These are phyloP conservation scores for Protomyctophum bolini DNA, from an alignment of 2,113 vertebrate species.

Conservation along the genomic window DNA sequence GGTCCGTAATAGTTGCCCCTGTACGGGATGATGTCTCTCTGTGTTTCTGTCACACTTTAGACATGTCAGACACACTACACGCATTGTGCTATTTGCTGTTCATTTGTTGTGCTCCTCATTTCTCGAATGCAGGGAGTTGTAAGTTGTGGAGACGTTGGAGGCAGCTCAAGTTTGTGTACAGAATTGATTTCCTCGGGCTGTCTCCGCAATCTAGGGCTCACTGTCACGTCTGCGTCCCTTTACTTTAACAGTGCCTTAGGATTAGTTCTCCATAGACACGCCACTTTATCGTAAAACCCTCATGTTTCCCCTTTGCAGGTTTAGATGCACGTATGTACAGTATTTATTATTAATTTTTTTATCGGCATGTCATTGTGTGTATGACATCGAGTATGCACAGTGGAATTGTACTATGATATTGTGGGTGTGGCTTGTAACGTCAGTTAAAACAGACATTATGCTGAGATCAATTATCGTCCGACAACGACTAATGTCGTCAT, in stretches of 20 bases:
- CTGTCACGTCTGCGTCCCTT: slow-evolving; percentile 35
- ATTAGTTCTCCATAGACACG: slow-evolving; percentile 50
- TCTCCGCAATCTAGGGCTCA: slow-evolving; percentile 38
- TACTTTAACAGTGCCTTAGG: slow-evolving; percentile 72
- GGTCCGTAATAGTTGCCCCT: slow-evolving; percentile 28
- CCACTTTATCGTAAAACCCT: slow-evolving; percentile 24
- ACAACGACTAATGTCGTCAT: slow-evolving; percentile 25
- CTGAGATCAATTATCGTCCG: slow-evolving; percentile 29
- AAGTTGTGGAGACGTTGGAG: slow-evolving; percentile 35
- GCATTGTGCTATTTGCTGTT: slow-evolving; percentile 14
- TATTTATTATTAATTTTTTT: slow-evolving; percentile 39
- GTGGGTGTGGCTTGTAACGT: slow-evolving; percentile 37
- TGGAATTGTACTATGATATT: slow-evolving; percentile 2
- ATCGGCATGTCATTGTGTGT: slow-evolving; percentile 40
- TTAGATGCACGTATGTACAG: slow-evolving; percentile 56
- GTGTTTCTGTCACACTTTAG: slow-evolving; percentile 27
- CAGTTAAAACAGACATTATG: background rate
- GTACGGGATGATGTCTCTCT: slow-evolving; percentile 19
- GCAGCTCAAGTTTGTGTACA: slow-evolving; percentile 8
- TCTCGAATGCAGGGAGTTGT: slow-evolving; percentile 19
- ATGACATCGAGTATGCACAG: slow-evolving; percentile 33
- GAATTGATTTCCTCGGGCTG: slow-evolving; percentile 22
- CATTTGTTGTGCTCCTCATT: slow-evolving; percentile 2
- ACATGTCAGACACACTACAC: slow-evolving; percentile 19
- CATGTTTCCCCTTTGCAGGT: slow-evolving; percentile 31